Conservation (phyloP, 1,140 invertebrate genomes). For the Magallana ariakensis region DNA sequence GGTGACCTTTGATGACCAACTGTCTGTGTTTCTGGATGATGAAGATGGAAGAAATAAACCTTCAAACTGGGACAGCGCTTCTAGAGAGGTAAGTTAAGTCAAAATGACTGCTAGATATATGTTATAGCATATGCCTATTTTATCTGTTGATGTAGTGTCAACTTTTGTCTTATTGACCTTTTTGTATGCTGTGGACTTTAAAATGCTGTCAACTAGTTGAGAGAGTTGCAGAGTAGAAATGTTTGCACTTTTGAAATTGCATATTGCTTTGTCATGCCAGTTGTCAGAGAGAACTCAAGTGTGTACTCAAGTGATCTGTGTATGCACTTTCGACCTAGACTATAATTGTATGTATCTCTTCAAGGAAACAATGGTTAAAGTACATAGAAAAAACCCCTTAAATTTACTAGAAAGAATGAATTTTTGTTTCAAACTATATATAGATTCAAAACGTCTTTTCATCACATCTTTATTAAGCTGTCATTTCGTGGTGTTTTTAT, state of each 20-base stretch:
- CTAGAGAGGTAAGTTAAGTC: neutral
- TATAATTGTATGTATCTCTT: neutral
- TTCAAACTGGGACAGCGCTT: neutral
- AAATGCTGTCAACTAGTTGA: neutral
- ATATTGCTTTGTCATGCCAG: no score
- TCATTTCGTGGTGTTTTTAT: no score
- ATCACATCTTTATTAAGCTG: no score
- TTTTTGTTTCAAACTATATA: no score
- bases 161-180: no score
- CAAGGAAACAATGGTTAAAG: no score
- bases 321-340: neutral
- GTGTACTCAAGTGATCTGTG: neutral
- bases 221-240: no score
- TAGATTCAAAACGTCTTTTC: no score
- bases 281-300: neutral
- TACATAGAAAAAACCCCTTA: neutral
- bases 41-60: constrained; percentile 32
- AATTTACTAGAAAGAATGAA: neutral
- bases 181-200: neutral
- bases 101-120: neutral
- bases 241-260: no score
- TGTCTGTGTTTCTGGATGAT: constrained; percentile 58
- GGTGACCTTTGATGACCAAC: constrained; percentile 55
- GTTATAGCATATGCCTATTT: neutral
- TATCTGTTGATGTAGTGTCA: neutral